Conservation (phyloP, 2,797 vertebrate species). For the Ceryle rudis region DNA sequence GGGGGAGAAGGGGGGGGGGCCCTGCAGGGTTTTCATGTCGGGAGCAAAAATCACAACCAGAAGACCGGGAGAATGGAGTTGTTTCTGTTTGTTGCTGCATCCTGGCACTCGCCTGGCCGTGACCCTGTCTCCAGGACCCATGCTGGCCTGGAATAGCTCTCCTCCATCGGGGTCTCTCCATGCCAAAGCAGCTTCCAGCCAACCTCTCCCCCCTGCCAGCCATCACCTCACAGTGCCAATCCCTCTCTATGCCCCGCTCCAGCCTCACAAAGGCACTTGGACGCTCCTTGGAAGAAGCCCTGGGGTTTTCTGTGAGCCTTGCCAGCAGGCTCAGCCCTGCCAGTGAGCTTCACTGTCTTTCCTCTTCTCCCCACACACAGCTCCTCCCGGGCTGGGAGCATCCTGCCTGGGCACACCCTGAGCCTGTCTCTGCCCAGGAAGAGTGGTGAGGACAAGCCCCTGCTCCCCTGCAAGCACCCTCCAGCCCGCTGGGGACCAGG, state of each 20-base stretch:
- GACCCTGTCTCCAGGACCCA: neutral
- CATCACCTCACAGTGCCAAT: fast-evolving
- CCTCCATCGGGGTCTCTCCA: fast-evolving
- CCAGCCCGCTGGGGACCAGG: fast-evolving
- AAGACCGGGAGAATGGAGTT: neutral
- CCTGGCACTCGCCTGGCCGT: neutral
- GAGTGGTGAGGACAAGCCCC: neutral
- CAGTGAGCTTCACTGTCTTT: neutral
- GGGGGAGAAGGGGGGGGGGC: neutral
- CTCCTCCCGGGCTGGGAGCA: neutral
- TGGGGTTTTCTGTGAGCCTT: neutral
- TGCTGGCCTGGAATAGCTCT: neutral
- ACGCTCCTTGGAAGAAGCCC: neutral
- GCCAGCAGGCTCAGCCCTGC: neutral
- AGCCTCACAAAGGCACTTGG: neutral
- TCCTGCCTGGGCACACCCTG: neutral
- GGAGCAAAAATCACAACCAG: slow-evolving; percentile 43
- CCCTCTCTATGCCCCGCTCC: neutral
- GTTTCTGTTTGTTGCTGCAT: neutral
- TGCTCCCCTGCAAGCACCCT: neutral
- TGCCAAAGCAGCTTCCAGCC: neutral
- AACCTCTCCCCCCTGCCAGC: neutral
- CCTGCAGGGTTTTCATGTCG: neutral
- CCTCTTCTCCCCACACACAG: neutral
- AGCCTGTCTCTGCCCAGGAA: neutral